Evolutionary conservation across 2,113 vertebrate genomes (phyloP), one percentile per base, ranked within the genome.

Genomic region (Nothocercus nigrocapillus): DNA sequence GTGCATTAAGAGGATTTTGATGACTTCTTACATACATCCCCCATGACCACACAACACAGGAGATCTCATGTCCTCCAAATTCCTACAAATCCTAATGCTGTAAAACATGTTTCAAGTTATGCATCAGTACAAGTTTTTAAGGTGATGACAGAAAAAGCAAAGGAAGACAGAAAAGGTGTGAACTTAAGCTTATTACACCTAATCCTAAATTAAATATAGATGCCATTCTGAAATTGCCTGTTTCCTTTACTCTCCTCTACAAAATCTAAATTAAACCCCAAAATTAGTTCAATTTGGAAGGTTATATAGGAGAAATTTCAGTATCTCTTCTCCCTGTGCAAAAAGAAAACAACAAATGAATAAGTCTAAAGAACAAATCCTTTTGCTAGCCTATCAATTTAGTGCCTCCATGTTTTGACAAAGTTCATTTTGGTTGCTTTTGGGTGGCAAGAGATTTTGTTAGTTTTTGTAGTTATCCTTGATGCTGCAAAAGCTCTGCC

Each of bases 131-230:
- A 77, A 4, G 36, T 53, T 38, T 44, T 58, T 58, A 28, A 80
- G 38, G 38, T 83, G 42, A 56, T 77, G 73, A 81, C 54, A 95
- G 34, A 30, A 88, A 93, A 92, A 83, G 32, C 72, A 85, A 12
- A 84, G 47, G 59, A 28, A 74, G 28, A 56, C 5, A 82, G 32
- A 72, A 69, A 80, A 80, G 25, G 27, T 84, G 61, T 32, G 66
- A 96, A 91, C 28, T 27, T 70, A 32, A 67, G 40, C 9, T 91
- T 90, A 82, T 74, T 67, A 54, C 17, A 36, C 76, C 5, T 83
- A 74, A 92, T 62, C 20, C 75, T 91, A 82, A 80, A 85, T 73
- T 82, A 89, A 80, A 91, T 62, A 69, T 28, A 75, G 59, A 74
- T 27, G 36, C 27, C 19, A n/a, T 49, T 82, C 27, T 32, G 64